Conservation (phyloP, 2,113 vertebrate species). For the Myocastor coypus region DNA sequence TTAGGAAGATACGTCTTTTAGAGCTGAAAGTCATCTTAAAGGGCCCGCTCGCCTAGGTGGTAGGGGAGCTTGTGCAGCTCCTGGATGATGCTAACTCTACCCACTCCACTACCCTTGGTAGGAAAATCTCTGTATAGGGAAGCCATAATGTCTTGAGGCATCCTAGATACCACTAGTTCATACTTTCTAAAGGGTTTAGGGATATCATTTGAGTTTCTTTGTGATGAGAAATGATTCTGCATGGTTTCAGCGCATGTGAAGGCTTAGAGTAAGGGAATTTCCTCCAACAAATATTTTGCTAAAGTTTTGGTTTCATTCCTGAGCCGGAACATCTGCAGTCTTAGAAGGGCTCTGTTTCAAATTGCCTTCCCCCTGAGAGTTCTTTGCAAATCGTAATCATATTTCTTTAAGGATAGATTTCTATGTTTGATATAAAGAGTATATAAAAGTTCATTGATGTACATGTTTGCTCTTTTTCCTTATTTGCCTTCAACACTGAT, state of each 20-base stretch:
- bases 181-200: not conserved
- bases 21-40: not conserved
- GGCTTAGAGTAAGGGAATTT: not conserved
- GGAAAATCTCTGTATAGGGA: not conserved
- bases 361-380: conserved; percentile 54
- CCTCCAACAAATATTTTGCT: conserved; percentile 45
- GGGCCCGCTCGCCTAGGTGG: not conserved
- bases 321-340: conserved; percentile 25
- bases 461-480: conserved; percentile 1
- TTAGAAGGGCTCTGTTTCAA: conserved; percentile 4
- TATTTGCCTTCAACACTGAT: not conserved
- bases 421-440: conserved; percentile 36
- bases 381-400: conserved; percentile 58
- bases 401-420: conserved; percentile 59
- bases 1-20: not conserved
- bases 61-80: not conserved
- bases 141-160: not conserved
- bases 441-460: conserved; percentile 23
- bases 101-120: not conserved
- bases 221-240: conserved; percentile 40
- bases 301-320: conserved; percentile 61
- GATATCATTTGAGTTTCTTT: conserved; percentile 6
- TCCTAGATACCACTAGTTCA: not conserved
- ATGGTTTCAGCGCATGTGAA: not conserved
- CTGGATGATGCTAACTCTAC: not conserved